Conservation (phyloP, 2,797 vertebrate species). For the Ambastaia sidthimunki region DNA sequence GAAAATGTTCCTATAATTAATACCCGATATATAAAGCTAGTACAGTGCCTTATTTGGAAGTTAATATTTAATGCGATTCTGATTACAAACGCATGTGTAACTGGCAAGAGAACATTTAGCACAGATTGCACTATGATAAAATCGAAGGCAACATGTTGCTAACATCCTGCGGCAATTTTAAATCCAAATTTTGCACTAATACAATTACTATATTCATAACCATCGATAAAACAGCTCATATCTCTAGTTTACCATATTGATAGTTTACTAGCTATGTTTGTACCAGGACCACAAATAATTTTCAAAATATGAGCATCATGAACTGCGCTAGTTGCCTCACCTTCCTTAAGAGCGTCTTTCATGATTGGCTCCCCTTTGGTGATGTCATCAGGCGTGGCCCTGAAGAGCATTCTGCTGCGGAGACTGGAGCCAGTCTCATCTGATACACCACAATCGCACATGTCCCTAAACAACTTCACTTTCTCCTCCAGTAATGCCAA, state of each 20-base stretch:
- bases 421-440: slow-evolving; percentile 73
- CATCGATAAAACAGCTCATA: not conserved
- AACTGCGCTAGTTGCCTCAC: slow-evolving; percentile 66
- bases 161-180: not conserved
- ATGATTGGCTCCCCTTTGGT: slow-evolving; percentile 88
- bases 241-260: not conserved
- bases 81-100: slow-evolving; percentile 14
- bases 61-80: slow-evolving; percentile 13
- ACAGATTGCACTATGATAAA: not conserved
- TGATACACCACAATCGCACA: slow-evolving; percentile 77
- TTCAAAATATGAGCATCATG: not conserved
- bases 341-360: slow-evolving; percentile 86
- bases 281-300: not conserved
- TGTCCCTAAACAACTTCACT: slow-evolving; percentile 85
- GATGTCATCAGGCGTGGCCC: slow-evolving; percentile 83
- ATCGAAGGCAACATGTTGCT: slow-evolving; percentile 26
- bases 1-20: too few species aligned
- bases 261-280: not conserved
- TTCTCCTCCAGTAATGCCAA: slow-evolving; percentile 87
- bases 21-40: too few species aligned
- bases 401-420: slow-evolving; percentile 80
- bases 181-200: not conserved
- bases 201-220: not conserved
- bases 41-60: too few species aligned
- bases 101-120: slow-evolving; percentile 11